Base-by-base conservation (phyloP, 2,113 vertebrate species). In the Pithys albifrons region DNA sequence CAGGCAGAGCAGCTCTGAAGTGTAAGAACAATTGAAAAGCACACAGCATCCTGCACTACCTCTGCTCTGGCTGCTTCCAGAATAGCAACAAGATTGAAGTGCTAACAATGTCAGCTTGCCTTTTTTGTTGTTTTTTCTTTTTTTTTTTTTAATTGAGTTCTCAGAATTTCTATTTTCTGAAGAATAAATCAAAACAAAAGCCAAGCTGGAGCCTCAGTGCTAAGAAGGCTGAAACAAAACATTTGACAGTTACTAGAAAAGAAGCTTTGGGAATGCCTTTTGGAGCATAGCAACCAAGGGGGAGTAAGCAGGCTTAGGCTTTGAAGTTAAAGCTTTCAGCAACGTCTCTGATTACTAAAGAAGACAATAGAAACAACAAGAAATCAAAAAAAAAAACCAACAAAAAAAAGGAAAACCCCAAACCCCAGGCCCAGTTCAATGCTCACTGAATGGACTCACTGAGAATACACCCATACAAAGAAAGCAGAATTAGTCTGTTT, bases 271-370 rank as follows among this genome's bases (percentile, higher is more conserved):
- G 77, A 88, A 87, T 35, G 37, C 72, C 65, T 93, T 92, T 93
- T 52, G 80, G 74, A 93, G 59, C 91, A 87, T 31, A 93, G 92
- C 73, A 96, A 96, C 88, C 83, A 57, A 41, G 2, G 39, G 51
- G 75, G 70, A 70, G 51, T 58, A 74, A 95, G 39, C 57, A 91
- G 65, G 76, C 29, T 87, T 88, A 79, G 90, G 52, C 81, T 96
- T 89, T 97, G 71, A 97, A 92, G 90, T 84, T 75, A 89, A 83
- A 95, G 91, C 95, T 95, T 95, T 71, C 79, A 90, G 72, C 85
- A 95, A 70, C 2, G 6, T 49, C 91, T 85, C 77, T 51, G 51
- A 86, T 95, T 96, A 93, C 73, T 81, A 75, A 88, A 85, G 73
- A 72, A 1, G 22, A 93, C 75, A 96, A 96, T 70, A 72, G 88